Conservation (phyloP, 2,113 vertebrate genomes). For the Cepphus grylle region DNA sequence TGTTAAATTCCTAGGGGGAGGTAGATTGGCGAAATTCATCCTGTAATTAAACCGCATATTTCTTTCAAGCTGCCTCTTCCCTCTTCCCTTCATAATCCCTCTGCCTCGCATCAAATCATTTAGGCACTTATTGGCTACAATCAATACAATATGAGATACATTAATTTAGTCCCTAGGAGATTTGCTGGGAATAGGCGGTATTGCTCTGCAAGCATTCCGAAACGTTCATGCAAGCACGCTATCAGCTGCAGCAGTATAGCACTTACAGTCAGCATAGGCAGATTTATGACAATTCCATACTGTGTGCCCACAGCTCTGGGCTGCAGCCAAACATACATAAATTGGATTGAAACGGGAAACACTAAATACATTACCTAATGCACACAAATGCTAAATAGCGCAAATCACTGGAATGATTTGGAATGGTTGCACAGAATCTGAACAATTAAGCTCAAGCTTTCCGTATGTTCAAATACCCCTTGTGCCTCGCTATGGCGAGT, state of each 20-base stretch:
- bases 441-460: constrained; percentile 39
- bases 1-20: constrained; percentile 78
- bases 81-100: constrained; percentile 63
- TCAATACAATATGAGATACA: constrained; percentile 79
- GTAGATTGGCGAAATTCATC: constrained; percentile 71
- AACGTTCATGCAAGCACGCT: not conserved
- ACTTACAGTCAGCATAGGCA: not conserved
- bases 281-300: constrained; percentile 28
- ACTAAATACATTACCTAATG: constrained; percentile 56
- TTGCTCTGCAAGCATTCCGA: constrained; percentile 52
- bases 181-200: constrained; percentile 69
- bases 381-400: constrained; percentile 43
- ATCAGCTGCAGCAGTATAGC: not conserved
- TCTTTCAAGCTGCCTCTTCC: constrained; percentile 67
- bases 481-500: not conserved
- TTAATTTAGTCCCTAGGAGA: constrained; percentile 74
- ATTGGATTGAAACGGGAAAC: constrained; percentile 26
- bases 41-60: constrained; percentile 81
- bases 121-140: constrained; percentile 80
- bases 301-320: constrained; percentile 37
- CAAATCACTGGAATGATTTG: constrained; percentile 8
- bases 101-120: constrained; percentile 74
- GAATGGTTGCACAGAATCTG: constrained; percentile 13
- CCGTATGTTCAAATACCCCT: not conserved
- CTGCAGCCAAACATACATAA: constrained; percentile 51